Percentiles rank a stretch among this genome's conserved stretches.
Evolutionary conservation across 2,888 invertebrate species (phyloP).

Genomic region (Drosophila longiperda): DNA sequence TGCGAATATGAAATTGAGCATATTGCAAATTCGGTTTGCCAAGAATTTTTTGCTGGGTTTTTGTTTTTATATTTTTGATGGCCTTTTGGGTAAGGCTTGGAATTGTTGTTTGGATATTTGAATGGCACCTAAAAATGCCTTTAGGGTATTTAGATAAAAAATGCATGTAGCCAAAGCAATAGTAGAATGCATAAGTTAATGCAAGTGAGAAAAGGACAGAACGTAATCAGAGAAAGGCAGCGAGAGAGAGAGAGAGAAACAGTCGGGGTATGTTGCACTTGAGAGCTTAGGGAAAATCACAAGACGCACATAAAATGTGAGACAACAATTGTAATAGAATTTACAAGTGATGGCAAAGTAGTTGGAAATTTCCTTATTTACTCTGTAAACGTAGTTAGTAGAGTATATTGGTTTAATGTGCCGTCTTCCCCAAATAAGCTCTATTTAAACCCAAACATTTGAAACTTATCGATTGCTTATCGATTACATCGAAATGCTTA

Average conservation of each 20-base stretch:
- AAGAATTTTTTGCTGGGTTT: not conserved
- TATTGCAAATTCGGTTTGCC: slow-evolving; percentile 18
- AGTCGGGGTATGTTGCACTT: slow-evolving; percentile 50
- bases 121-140: slow-evolving; percentile 69
- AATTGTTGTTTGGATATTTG: slow-evolving; percentile 54
- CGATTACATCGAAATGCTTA: no score
- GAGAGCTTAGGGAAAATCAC: slow-evolving; percentile 59
- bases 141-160: slow-evolving; percentile 76
- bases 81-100: slow-evolving; percentile 24
- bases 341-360: slow-evolving; percentile 17
- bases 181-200: slow-evolving; percentile 43
- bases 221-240: not conserved
- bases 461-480: not conserved
- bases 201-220: slow-evolving; percentile 2
- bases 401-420: not conserved
- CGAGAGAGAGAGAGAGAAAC: not conserved
- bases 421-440: not conserved
- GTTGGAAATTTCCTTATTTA: not conserved
- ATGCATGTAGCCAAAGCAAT: slow-evolving; percentile 56
- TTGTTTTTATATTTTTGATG: slow-evolving; percentile 4
- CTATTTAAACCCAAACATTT: not conserved
- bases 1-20: not conserved
- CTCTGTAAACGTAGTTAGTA: not conserved
- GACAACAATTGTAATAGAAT: slow-evolving; percentile 44
- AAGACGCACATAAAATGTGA: slow-evolving; percentile 69